Conservation (phyloP, 2,113 vertebrate genomes). For the Agelaius phoeniceus region DNA sequence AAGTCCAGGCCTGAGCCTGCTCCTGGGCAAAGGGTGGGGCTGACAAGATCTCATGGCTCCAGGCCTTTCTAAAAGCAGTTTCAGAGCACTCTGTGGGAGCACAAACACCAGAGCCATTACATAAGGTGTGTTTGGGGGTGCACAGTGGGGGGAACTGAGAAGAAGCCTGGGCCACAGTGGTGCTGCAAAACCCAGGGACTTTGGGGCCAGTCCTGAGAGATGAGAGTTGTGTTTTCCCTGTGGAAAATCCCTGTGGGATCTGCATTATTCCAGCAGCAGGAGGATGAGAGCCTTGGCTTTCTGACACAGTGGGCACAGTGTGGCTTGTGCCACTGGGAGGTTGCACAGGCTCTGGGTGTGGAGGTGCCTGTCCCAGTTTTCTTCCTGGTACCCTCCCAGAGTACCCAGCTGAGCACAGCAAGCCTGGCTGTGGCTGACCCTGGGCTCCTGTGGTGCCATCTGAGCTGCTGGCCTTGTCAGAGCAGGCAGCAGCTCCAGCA, state of each 20-base stretch:
- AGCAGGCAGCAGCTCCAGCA: background rate
- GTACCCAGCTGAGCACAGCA: background rate
- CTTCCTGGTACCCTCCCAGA: background rate
- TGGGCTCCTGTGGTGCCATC: background rate
- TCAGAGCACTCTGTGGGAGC: background rate
- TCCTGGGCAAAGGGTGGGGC: constrained; percentile 33
- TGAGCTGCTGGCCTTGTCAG: background rate
- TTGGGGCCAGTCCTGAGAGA: background rate
- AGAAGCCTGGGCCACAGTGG: background rate
- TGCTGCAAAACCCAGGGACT: background rate
- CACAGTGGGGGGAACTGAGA: background rate
- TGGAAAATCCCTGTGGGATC: background rate
- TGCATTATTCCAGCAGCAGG: background rate
- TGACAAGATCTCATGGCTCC: constrained; percentile 5
- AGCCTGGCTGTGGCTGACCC: background rate
- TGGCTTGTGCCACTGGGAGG: background rate
- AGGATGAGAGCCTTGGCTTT: background rate
- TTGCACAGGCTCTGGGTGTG: background rate
- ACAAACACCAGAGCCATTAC: background rate
- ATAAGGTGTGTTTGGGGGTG: background rate
- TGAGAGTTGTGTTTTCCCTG: background rate
- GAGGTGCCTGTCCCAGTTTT: background rate
- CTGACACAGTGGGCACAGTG: background rate
- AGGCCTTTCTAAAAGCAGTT: constrained; percentile 2
- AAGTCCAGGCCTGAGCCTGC: constrained; percentile 42